Conservation (phyloP, 2,888 invertebrate species). For the Patella pellucida region DNA sequence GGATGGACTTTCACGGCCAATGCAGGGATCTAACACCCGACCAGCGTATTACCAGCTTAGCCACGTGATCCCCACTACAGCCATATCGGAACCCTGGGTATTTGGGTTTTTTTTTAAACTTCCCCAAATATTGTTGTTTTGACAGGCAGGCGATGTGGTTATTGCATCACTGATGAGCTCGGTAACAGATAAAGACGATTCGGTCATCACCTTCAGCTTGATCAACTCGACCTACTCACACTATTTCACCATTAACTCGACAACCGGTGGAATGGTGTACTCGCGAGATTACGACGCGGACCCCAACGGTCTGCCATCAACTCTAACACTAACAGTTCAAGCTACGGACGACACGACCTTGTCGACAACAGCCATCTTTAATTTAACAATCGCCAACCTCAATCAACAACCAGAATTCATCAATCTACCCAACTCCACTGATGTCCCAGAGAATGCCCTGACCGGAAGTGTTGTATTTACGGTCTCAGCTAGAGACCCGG, state of each 20-base stretch:
- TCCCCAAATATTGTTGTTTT: too few species aligned
- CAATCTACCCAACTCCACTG: not conserved
- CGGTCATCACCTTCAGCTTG: not conserved
- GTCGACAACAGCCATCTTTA: not conserved
- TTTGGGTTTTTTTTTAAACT: too few species aligned
- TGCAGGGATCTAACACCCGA: too few species aligned
- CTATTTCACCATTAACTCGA: not conserved
- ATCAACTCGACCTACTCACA: not conserved
- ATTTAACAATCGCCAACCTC: not conserved
- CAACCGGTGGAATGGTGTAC: not conserved
- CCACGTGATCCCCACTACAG: too few species aligned
- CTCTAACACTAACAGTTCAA: not conserved
- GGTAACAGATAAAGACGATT: not conserved
- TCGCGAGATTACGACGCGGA: not conserved
- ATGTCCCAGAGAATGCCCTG: not conserved
- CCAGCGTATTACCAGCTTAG: too few species aligned
- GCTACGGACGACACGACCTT: not conserved
- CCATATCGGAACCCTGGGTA: too few species aligned
- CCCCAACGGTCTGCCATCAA: not conserved
- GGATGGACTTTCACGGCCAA: too few species aligned
- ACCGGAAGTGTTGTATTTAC: not conserved
- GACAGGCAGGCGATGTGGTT: not conserved
- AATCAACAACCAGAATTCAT: not conserved
- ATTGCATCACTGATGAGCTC: not conserved
- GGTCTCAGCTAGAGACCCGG: not conserved